A percentile compares a stretch with the other conserved stretches of the same genome.
These are phyloP conservation scores for Unio delphinus DNA, from an alignment of 2,888 invertebrate genomes.

Conservation along the genomic window DNA sequence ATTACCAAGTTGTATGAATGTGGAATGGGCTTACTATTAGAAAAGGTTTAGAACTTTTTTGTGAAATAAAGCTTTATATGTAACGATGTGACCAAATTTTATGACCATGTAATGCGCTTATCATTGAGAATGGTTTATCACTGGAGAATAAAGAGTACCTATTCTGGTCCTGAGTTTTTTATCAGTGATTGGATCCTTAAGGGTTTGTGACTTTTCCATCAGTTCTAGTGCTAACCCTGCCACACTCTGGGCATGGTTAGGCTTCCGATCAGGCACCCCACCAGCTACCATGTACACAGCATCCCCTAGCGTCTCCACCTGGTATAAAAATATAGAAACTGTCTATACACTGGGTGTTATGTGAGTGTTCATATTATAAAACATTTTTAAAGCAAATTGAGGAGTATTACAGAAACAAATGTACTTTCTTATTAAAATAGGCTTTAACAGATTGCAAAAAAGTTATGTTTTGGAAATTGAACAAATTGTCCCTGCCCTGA, in stretches of 20 bases:
- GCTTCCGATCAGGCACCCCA: constrained; percentile 85
- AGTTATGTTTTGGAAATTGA: no score
- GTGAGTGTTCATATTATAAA: background rate
- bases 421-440: no score
- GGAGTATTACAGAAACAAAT: no score
- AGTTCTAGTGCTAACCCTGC: constrained; percentile 86
- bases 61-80: no score
- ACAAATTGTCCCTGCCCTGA: no score
- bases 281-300: constrained; percentile 90
- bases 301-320: constrained; percentile 95
- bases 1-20: no score
- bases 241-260: constrained; percentile 82
- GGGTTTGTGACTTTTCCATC: constrained; percentile 79
- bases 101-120: no score
- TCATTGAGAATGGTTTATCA: no score
- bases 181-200: constrained; percentile 75
- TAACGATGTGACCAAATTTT: no score
- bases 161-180: constrained; percentile 75
- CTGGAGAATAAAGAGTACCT: constrained; percentile 71
- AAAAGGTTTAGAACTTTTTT: no score
- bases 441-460: no score
- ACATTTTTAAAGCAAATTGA: background rate
- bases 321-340: background rate
- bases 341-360: background rate
- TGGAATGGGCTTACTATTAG: no score